Conservation (phyloP, 1,140 invertebrate species). For the Drosophila subpulchrella region DNA sequence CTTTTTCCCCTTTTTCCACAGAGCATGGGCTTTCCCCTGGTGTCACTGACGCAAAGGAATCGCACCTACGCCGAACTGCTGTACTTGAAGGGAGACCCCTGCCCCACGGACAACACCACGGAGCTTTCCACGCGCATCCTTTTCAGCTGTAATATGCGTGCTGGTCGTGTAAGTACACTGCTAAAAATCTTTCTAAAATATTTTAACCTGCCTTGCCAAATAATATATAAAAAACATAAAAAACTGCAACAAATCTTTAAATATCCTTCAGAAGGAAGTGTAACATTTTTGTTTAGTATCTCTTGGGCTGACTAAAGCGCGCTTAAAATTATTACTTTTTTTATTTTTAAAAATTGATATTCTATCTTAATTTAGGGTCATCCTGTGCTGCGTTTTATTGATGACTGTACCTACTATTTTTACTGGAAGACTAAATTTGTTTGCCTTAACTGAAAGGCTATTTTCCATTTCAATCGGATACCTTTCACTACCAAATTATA, state of each 20-base stretch:
- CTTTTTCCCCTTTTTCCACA: conserved; percentile 45
- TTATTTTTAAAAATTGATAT: background rate
- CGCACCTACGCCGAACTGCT: conserved; percentile 79
- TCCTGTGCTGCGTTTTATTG: background rate
- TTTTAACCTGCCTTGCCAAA: too few relatives aligned
- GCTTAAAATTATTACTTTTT: background rate
- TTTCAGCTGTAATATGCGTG: conserved; percentile 84
- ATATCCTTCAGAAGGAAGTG: too few relatives aligned
- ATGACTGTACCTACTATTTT: background rate
- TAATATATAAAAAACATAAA: too few relatives aligned
- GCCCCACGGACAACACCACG: conserved; percentile 80
- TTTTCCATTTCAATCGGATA: too few relatives aligned
- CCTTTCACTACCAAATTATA: too few relatives aligned
- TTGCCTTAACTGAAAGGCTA: background rate
- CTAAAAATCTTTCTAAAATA: background rate
- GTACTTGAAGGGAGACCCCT: conserved; percentile 84
- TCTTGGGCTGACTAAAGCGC: background rate
- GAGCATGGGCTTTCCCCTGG: conserved; percentile 85
- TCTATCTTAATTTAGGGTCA: conserved; percentile 1
- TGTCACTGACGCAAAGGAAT: conserved; percentile 69
- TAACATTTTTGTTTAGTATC: too few relatives aligned
- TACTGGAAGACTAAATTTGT: background rate
- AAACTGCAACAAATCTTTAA: background rate
- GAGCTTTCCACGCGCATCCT: conserved; percentile 84
- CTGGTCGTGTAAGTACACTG: conserved; percentile 81